Evolutionary conservation across 2,888 invertebrate species (phyloP), one percentile per base, ranked within the genome.

Genomic region (Hoplodrina blanda): DNA sequence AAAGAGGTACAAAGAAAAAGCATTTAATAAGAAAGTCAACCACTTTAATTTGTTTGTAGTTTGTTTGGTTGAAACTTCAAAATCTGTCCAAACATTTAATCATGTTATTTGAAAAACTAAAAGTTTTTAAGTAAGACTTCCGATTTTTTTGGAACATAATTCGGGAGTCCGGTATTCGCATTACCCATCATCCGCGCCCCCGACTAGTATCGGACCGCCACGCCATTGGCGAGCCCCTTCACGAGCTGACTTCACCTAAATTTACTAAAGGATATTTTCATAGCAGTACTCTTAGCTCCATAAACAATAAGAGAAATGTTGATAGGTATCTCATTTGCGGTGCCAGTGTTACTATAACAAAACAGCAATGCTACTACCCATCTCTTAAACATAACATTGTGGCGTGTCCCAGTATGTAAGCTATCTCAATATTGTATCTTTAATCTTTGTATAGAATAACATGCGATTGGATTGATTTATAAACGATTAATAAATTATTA

Each of bases 401-500:
- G 37, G 0, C 8, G 37, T 8, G 0, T 41, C 41, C n/a, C 20
- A 25, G 20, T 63, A 61, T 44, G 13, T 53, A n/a, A 56, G 19
- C 25, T 55, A 62, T 62, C 15, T 60, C 66, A 46, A 17, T 66
- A 44, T 71, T 61, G 57, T 62, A 53, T 52, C 19, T 20, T 5
- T 15, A 46, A 10, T 7, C 46, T 60, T 73, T 65, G 41, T 69
- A 46, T 61, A 33, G 33, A 50, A 62, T 62, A 52, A 53, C 55
- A 50, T 50, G 13, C 19, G 15, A 25, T 54, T 30, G 19, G 7
- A 55, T 57, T 25, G n/a, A 55, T 59, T 65, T 63, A 49, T 67
- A 69, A 74, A 78, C 54, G 46, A 57, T 59, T 19, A 61, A 7
- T 33, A 7, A 25, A 25, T 25, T 62, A 71, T 80, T 76, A 80